Evolutionary conservation across 2,113 vertebrate species (phyloP), one percentile per base, ranked within the genome.

Genomic region (Alaudala cheleensis): DNA sequence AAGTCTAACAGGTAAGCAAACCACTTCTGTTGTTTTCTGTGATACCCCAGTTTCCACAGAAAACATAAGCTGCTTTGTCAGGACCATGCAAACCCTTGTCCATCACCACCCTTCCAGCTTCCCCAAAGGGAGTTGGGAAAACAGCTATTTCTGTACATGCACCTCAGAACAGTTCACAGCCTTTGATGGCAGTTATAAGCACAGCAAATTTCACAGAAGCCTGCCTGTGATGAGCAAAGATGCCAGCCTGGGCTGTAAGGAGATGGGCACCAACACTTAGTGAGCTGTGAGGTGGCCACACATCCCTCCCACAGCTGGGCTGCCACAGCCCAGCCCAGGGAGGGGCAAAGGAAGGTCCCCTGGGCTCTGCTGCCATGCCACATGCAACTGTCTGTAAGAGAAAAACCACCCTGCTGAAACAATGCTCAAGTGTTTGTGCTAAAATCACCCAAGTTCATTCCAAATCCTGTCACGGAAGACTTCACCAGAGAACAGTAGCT

Each of bases 261-360:
- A 77, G 26, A 69, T 0, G 4, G 56, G 29, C 50, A 86, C 45
- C 53, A 67, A 49, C 19, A 2, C 14, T 1, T 1, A 20, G 6
- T 0, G 4, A 71, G 49, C 26, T 11, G 6, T 10, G 31, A 2
- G 20, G 44, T 1, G 3, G 72, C 42, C 62, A 53, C 0, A 0
- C 62, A 80, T 57, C 9, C 49, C 50, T 74, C 28, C 50, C 70
- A 39, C 17, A 22, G 40, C 15, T 1, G 3, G 42, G 45, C 65
- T 25, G 39, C 31, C 2, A 2, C 57, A 83, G 67, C 37, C 69
- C 24, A 21, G 45, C 78, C 42, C 6, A 10, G 65, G 1, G 1
- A 71, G 18, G 57, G 26, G 16, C 25, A 54, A 60, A 5, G 49
- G 10, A 80, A 61, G 11, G 14, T 25, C 45, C 0, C 0, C 54